Base-by-base conservation (phyloP, 2,113 vertebrate genomes). In the Saguinus midas region DNA sequence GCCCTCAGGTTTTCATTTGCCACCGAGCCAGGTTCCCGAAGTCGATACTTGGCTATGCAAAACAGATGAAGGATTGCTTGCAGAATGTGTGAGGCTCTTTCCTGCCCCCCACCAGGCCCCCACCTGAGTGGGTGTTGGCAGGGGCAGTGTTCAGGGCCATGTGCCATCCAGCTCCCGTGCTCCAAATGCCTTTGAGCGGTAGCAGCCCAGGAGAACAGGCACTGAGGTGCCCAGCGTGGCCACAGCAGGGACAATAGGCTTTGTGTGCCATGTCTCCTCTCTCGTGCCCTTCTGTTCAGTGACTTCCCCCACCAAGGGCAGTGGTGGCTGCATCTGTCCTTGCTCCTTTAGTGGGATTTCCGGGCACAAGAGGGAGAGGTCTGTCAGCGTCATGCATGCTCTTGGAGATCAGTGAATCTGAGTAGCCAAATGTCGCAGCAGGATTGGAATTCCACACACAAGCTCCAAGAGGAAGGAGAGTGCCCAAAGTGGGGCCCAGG, bases 231-330 rank as follows among this genome's bases (percentile, higher is more conserved):
- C 97, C 75, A 89, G 97, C 90, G 95, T 94, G 97, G 98, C 98
- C 97, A 90, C 96, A 97, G 98, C 98, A 84, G 98, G 97, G 98
- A 98, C 98, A 98, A 98, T 98, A 97, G 98, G 98, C 97, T 98
- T 97, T 97, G 79, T 91, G 98, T 98, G 98, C 98, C 98, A 98
- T 97, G 97, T 97, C 98, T 98, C 98, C 93, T 91, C 97, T 98
- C 98, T 97, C 97, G 89, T 98, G 98, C 98, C 98, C 98, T 98
- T 99, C 98, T 99, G 98, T 98, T 99, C 98, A 86, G 97, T 98
- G 98, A 97, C 97, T 98, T 99, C 98, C 98, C 98, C 98, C 98
- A 98, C 98, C 98, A 98, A 98, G 98, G 98, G 98, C 98, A 98
- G 98, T 98, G 98, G 98, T 98, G 98, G 98, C 98, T 98, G 98